Evolutionary conservation across 2,888 invertebrate species (phyloP).

Genomic region (Ischnura elegans): DNA sequence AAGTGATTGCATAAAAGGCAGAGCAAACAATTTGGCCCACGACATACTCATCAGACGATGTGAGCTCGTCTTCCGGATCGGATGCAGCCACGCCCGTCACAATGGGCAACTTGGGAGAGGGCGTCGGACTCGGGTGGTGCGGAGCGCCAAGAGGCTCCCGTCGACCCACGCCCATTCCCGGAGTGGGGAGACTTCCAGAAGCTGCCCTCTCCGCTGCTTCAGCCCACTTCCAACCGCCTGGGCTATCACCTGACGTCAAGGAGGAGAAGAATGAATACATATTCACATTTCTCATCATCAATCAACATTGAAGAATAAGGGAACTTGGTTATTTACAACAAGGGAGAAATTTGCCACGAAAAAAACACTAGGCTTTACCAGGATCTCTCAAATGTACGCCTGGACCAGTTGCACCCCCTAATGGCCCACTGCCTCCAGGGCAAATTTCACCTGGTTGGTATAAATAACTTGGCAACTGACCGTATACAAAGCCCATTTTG

Average conservation of each 20-base stretch:
- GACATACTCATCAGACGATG: slow-evolving; percentile 53
- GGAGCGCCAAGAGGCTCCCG: slow-evolving; percentile 47
- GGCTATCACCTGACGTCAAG: slow-evolving; percentile 25
- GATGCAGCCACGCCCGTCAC: slow-evolving; percentile 27
- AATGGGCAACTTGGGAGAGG: slow-evolving; percentile 48
- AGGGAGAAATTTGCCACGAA: no score
- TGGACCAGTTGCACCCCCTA: no score
- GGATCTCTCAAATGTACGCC: no score
- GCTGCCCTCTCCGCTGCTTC: slow-evolving; percentile 87
- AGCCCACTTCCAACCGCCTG: slow-evolving; percentile 82
- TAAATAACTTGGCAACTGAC: no score
- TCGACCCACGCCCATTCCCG: slow-evolving; percentile 26
- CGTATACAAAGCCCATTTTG: no score
- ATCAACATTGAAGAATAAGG: no score
- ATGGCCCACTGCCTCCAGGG: no score
- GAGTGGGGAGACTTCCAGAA: slow-evolving; percentile 70
- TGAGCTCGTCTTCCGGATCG: slow-evolving; percentile 33
- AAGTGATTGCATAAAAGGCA: neutral
- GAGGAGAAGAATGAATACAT: no score
- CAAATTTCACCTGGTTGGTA: no score
- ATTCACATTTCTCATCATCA: no score
- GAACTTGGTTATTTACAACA: no score
- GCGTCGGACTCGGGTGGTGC: slow-evolving; percentile 49
- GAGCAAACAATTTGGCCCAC: neutral
- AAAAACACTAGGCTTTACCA: no score